Base-by-base conservation (phyloP, 2,113 vertebrate genomes). In the Octodon degus region DNA sequence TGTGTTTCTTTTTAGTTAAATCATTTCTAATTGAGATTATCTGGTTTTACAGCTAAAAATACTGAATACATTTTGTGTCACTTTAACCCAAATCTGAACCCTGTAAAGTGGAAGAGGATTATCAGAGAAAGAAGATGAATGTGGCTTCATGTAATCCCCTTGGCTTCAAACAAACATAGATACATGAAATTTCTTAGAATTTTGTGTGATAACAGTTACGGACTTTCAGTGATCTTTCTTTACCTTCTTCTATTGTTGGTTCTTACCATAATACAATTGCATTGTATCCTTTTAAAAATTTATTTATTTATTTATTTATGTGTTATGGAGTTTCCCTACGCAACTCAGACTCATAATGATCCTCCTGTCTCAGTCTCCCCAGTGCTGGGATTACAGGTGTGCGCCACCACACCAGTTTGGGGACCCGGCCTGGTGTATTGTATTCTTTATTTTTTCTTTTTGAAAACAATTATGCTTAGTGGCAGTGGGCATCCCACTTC, bases 21-120 rank as follows among this genome's bases (percentile, higher is more conserved):
- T 96, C 14, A 91, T n/a, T 90, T 90, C 76, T 63, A 83, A 58
- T n/a, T 53, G 80, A 86, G 34, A 2, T n/a, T 70, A 65, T 67
- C 32, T 89, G 8, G 3, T 65, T 89, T 37, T 76, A 2, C 0
- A 53, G 30, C 60, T 43, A 88, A 87, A 88, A 34, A 1, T 32
- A 83, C 76, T 14, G 68, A 72, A 86, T 74, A 92, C 2, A 40
- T 63, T 68, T 12, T 76, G 1, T n/a, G 87, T 91, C 40, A 55
- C 37, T 72, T 94, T 55, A 2, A 70, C n/a, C 68, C 8, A 67
- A 40, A 14, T 74, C 27, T 79, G 62, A 55, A 70, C 9, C 10
- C 53, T 60, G 1, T 30, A 90, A 91, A 58, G 10, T 55, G 7
- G 30, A 3, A 67, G 19, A 80, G 3, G 53, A 43, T 89, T 60